A percentile compares a stretch with the other conserved stretches of the same genome.
phyloP scores from a whole-genome alignment of 2,113 vertebrate genomes.

The Murina feae region DNA sequence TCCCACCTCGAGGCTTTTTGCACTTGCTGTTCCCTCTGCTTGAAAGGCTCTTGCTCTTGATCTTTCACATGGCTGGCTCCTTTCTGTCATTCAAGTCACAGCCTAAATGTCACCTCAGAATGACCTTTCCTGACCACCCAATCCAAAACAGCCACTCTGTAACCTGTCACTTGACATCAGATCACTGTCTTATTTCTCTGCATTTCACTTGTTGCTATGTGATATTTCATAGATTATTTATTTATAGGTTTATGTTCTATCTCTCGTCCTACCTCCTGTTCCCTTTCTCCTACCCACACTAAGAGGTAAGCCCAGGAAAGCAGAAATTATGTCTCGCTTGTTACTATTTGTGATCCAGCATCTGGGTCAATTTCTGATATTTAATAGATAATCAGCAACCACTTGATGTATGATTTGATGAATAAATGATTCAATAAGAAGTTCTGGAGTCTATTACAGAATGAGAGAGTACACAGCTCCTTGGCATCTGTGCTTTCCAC shows the following conservation, averaged over 20 bases:
- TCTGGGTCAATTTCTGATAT: neutral
- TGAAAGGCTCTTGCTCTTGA: neutral
- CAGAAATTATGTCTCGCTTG: neutral
- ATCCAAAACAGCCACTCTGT: neutral
- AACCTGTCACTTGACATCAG: neutral
- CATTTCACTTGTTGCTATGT: neutral
- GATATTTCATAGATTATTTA: neutral
- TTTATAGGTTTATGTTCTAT: neutral
- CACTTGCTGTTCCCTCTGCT: neutral
- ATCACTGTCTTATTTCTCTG: conserved; percentile 4
- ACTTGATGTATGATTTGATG: neutral
- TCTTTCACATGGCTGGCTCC: neutral
- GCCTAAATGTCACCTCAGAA: conserved; percentile 7
- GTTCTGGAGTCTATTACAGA: neutral
- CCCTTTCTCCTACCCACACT: too few relatives aligned
- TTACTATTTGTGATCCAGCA: neutral
- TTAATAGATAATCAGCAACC: neutral
- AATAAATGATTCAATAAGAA: neutral
- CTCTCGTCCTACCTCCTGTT: neutral
- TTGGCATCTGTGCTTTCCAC: neutral
- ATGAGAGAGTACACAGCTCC: neutral
- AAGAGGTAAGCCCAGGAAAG: neutral
- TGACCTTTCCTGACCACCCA: neutral
- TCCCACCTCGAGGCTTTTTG: neutral
- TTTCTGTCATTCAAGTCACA: neutral